Evolutionary conservation across 2,113 vertebrate genomes (phyloP).

Genomic region (Rana temporaria): DNA sequence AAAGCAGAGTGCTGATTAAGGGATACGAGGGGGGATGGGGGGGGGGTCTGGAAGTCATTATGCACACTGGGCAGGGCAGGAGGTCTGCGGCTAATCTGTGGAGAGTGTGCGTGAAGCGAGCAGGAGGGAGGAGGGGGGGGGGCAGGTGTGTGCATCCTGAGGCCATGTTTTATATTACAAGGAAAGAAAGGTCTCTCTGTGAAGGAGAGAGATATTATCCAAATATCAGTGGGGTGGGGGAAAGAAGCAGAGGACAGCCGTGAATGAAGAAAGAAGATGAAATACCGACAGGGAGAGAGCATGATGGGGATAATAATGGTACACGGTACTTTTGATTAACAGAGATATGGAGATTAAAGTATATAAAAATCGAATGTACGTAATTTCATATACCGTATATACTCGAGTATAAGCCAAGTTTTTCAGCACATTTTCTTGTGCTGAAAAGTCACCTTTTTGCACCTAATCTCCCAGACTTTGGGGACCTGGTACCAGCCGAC

Average conservation of each 20-base stretch:
- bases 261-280: neutral
- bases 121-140: slow-evolving; percentile 33
- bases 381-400: too few relatives aligned
- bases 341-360: too few relatives aligned
- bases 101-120: slow-evolving; percentile 4
- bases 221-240: slow-evolving; percentile 43
- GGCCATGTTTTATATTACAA: slow-evolving; percentile 73
- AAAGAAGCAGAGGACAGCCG: slow-evolving; percentile 3
- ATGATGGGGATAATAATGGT: neutral
- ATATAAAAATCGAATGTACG: too few relatives aligned
- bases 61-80: slow-evolving; percentile 41
- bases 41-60: slow-evolving; percentile 73
- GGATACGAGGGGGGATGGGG: neutral
- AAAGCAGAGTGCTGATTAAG: neutral
- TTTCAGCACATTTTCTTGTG: too few relatives aligned
- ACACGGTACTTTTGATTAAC: too few relatives aligned
- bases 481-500: too few relatives aligned
- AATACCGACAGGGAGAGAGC: neutral
- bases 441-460: too few relatives aligned
- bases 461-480: too few relatives aligned
- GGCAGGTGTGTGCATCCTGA: slow-evolving; percentile 74
- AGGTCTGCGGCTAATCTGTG: slow-evolving; percentile 51
- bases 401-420: too few relatives aligned
- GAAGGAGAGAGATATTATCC: slow-evolving; percentile 53
- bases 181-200: slow-evolving; percentile 56